phyloP scores from a whole-genome alignment of 92 coral and sea anemone genomes.

The Epizoanthus scotinus region DNA sequence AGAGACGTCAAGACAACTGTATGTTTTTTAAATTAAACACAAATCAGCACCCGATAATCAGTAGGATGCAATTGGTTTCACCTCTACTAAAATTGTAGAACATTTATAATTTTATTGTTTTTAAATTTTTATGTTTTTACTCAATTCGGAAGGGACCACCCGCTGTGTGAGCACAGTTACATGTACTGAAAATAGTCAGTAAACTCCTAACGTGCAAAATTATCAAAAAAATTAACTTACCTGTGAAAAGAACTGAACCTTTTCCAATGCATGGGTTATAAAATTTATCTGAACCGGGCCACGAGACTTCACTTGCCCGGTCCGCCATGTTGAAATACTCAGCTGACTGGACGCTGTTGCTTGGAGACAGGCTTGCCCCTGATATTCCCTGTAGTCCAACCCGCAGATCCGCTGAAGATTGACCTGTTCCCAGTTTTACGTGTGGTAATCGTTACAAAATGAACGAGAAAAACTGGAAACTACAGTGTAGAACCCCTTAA shows the following conservation, averaged over 20 bases:
- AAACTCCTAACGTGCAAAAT: constrained; percentile 1
- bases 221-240: constrained; percentile 45
- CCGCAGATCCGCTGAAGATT: background rate
- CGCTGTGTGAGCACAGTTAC: too few relatives aligned
- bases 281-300: constrained; percentile 90
- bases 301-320: constrained; percentile 60
- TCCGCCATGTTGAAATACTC: constrained; percentile 69
- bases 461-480: constrained; percentile 38
- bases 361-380: constrained; percentile 53
- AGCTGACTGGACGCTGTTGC: constrained; percentile 81
- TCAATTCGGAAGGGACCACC: too few relatives aligned
- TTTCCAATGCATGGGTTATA: constrained; percentile 91
- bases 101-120: too few relatives aligned
- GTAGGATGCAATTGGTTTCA: too few relatives aligned
- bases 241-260: constrained; percentile 92
- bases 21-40: too few relatives aligned
- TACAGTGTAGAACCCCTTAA: constrained; percentile 51
- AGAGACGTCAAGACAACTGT: too few relatives aligned
- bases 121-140: too few relatives aligned
- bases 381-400: background rate
- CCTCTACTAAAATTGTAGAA: too few relatives aligned
- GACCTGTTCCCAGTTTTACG: background rate
- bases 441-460: background rate
- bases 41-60: too few relatives aligned
- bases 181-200: background rate